Evolutionary conservation across 2,888 invertebrate species (phyloP).

Genomic region (Anthophora plumipes): DNA sequence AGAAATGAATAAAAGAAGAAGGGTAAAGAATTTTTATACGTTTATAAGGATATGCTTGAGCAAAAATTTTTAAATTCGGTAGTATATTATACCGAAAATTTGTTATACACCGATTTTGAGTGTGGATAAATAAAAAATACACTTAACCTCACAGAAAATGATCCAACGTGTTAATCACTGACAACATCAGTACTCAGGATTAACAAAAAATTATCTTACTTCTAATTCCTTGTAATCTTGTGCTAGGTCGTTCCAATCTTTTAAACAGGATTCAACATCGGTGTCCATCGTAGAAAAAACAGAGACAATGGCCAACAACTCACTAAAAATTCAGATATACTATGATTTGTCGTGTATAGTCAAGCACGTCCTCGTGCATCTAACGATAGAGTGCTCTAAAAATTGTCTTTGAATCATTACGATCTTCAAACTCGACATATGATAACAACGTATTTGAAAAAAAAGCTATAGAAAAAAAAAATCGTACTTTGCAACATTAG

Average conservation of each 20-base stretch:
- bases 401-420: conserved; percentile 1
- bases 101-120: conserved; percentile 21
- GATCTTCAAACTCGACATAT: conserved; percentile 32
- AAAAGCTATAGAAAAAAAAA: conserved; percentile 10
- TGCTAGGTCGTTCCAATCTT: conserved; percentile 93
- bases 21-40: neutral
- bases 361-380: conserved; percentile 27
- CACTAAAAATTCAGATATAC: conserved; percentile 37
- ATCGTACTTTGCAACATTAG: neutral
- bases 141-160: conserved; percentile 56
- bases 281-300: conserved; percentile 85
- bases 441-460: conserved; percentile 34
- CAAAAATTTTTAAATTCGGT: neutral
- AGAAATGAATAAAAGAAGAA: conserved; percentile 9
- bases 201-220: conserved; percentile 85
- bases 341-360: neutral
- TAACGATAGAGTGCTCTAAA: conserved; percentile 26
- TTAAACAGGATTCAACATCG: conserved; percentile 86
- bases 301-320: conserved; percentile 7
- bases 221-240: conserved; percentile 93
- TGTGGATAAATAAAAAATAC: conserved; percentile 46
- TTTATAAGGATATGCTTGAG: neutral
- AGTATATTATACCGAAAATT: neutral
- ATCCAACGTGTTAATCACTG: conserved; percentile 21
- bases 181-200: conserved; percentile 14